Base-by-base conservation (phyloP, 35 echinoderm and acorn worm genomes). In the Amphiura filiformis region DNA sequence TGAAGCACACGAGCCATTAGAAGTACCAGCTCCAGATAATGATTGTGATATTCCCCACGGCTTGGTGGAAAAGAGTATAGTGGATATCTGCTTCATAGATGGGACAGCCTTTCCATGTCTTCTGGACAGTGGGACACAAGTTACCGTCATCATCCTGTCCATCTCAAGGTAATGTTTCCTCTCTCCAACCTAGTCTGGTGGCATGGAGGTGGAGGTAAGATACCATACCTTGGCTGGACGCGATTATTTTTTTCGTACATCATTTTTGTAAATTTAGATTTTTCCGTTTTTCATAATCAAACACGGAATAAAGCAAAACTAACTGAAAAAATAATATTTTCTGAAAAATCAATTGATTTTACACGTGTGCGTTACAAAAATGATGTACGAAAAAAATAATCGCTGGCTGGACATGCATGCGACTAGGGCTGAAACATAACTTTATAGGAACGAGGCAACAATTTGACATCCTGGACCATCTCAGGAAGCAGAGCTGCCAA, bases 91-190 rank as follows among this genome's bases (percentile, higher is more conserved):
- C 40, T 89, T 20, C 14, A 36, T 94, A 11, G 88, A 94, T 87
- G 79, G 84, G 35, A 13, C 1, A 32, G 26, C 40, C 0, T 49
- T 78, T 0, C 13, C 32, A 13, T 90, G 93, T 38, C 78, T 94
- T 34, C 31, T 94, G 17, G 93, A 94, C 75, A 94, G 93, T 87
- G 88, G 93, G 20, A 90, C 93, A 13, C 88, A 94, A 34, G 88
- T 94, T 0, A 94, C 93, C 26, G 39, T 90, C 28, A 78, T 94
- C 41, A 65, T 52, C n/a, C 39, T 86, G 1, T 77, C 76, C 34
- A 52, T 94, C 13, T 90, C 90, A 26, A 39, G 28, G 78, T 86
- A 36, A 38, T 94, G n/a, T n/a, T n/a, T n/a, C 32, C 34, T 22
- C 35, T 77, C 33, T 38, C 22, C 26, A 89, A 91, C 42, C 36